These are phyloP conservation scores for Cinclus mexicanus DNA, from an alignment of 2,113 vertebrate species.

Conservation along the genomic window DNA sequence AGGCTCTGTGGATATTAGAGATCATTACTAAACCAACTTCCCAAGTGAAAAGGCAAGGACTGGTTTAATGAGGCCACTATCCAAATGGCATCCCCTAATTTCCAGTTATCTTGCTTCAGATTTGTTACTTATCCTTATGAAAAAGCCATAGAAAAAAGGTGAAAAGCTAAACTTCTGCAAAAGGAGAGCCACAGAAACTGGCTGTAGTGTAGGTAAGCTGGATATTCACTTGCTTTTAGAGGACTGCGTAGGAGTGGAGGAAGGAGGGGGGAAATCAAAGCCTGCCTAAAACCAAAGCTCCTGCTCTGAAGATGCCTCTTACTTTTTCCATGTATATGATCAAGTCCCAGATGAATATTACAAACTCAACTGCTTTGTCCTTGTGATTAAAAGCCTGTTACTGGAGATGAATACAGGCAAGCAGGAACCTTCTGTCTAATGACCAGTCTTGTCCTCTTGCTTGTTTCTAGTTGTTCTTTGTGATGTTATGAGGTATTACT, in stretches of 20 bases:
- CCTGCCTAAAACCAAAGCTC: neutral
- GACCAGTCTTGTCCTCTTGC: neutral
- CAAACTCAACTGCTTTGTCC: neutral
- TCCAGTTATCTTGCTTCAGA: slow-evolving; percentile 28
- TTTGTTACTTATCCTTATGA: slow-evolving; percentile 22
- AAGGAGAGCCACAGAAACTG: neutral
- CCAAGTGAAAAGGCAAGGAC: slow-evolving; percentile 27
- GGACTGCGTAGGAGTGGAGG: slow-evolving; percentile 30
- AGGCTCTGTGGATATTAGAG: slow-evolving; percentile 4
- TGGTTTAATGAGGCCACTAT: slow-evolving; percentile 53
- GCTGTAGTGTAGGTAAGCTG: slow-evolving; percentile 23
- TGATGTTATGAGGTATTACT: neutral
- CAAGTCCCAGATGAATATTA: neutral
- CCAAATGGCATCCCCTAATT: slow-evolving; percentile 14
- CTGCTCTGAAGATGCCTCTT: neutral
- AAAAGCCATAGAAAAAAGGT: slow-evolving; percentile 42
- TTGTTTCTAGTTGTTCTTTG: neutral
- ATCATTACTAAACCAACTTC: slow-evolving; percentile 46
- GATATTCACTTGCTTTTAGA: slow-evolving; percentile 56
- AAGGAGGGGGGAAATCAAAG: slow-evolving; percentile 52
- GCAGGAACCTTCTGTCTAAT: neutral
- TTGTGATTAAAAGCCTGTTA: neutral
- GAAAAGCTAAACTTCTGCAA: slow-evolving; percentile 24
- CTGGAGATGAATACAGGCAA: neutral
- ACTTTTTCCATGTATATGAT: slow-evolving; percentile 16